Conservation (phyloP, 2,888 invertebrate genomes). For the Dolichopus griseipennis region DNA sequence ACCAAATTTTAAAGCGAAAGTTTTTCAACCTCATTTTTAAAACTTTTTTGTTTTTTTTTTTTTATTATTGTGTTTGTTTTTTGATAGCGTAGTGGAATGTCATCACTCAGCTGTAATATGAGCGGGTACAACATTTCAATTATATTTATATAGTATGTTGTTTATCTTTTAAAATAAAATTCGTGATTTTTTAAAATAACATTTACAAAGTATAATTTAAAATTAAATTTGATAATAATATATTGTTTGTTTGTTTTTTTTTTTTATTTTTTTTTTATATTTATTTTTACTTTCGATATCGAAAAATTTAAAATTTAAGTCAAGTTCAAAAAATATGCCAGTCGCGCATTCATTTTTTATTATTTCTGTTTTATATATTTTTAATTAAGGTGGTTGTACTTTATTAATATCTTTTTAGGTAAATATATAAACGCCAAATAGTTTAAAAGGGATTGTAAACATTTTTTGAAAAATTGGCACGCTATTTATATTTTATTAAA, state of each 20-base stretch:
- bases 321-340: constrained; percentile 6
- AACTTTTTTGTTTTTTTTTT: not conserved
- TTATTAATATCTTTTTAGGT: not conserved
- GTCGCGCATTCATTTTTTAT: not conserved
- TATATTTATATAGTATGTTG: not conserved
- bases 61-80: too few relatives aligned
- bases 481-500: too few relatives aligned
- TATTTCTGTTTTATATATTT: not conserved
- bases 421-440: too few relatives aligned
- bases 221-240: not conserved
- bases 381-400: not conserved
- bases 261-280: too few relatives aligned
- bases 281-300: not conserved
- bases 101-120: not conserved
- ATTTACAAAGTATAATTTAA: not conserved
- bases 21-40: not conserved
- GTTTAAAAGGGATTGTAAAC: too few relatives aligned
- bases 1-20: not conserved
- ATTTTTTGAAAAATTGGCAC: too few relatives aligned
- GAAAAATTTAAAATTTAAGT: not conserved
- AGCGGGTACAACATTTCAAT: not conserved
- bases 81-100: too few relatives aligned
- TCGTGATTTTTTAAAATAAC: too few relatives aligned
- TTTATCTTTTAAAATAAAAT: not conserved
- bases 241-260: not conserved